phyloP scores from a whole-genome alignment of 2,888 invertebrate species.

The Dryadula phaetusa region DNA sequence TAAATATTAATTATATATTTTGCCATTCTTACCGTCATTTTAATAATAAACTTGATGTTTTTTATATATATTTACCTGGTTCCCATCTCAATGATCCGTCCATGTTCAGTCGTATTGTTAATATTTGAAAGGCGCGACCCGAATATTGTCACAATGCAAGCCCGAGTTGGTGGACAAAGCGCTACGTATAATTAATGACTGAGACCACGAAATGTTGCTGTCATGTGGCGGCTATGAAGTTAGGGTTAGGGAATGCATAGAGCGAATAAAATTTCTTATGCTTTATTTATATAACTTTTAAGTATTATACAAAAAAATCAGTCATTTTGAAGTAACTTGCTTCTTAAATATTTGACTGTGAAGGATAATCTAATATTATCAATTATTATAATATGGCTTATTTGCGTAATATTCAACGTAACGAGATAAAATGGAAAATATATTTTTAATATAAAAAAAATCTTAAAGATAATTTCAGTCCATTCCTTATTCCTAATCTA shows the following conservation, averaged over 20 bases:
- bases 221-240: conserved; percentile 67
- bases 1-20: too few relatives aligned
- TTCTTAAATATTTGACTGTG: too few relatives aligned
- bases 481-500: too few relatives aligned
- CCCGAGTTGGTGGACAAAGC: conserved; percentile 76
- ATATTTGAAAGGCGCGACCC: conserved; percentile 76
- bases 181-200: conserved; percentile 81
- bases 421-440: too few relatives aligned
- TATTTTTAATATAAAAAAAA: too few relatives aligned
- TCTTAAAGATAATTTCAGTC: too few relatives aligned
- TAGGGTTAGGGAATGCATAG: conserved; percentile 48
- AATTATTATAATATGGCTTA: too few relatives aligned
- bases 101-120: conserved; percentile 72
- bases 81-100: conserved; percentile 76
- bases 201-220: conserved; percentile 77
- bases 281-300: background rate
- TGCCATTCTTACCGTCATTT: background rate
- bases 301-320: background rate
- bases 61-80: conserved; percentile 56
- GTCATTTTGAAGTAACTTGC: too few relatives aligned
- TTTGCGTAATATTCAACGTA: too few relatives aligned
- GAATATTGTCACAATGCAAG: conserved; percentile 82
- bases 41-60: conserved; percentile 27
- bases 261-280: background rate
- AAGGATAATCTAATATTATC: too few relatives aligned